Evolutionary conservation across 2,113 vertebrate genomes (phyloP).

Genomic region (Peromyscus polionotus): DNA sequence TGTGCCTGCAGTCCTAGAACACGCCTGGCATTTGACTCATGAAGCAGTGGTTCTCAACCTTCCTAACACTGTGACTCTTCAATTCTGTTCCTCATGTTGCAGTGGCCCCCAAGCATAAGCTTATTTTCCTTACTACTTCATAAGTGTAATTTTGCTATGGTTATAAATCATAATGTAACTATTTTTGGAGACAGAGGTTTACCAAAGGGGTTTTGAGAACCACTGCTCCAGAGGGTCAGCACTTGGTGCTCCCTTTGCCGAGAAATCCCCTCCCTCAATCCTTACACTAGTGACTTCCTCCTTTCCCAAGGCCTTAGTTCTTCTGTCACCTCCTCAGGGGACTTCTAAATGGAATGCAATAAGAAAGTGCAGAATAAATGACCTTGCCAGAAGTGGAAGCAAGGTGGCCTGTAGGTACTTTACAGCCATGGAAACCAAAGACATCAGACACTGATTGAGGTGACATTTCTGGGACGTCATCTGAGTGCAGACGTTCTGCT

Average conservation of each 20-base stretch:
- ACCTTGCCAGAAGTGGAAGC: neutral
- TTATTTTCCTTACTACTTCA: neutral
- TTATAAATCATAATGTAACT: neutral
- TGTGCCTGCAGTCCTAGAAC: neutral
- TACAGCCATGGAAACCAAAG: neutral
- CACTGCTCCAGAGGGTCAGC: neutral
- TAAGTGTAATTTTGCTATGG: neutral
- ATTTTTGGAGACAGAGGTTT: neutral
- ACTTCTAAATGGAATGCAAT: neutral
- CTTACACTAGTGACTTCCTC: neutral
- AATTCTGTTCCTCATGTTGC: neutral
- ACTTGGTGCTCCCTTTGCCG: neutral
- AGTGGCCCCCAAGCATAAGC: neutral
- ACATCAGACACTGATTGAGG: neutral
- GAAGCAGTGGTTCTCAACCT: neutral
- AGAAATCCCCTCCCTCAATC: neutral
- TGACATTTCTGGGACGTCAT: neutral
- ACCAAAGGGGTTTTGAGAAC: neutral
- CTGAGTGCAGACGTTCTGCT: neutral
- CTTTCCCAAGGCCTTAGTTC: neutral
- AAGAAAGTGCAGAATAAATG: conserved; percentile 28
- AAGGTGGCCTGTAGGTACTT: neutral
- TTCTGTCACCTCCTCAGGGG: neutral
- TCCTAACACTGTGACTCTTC: neutral
- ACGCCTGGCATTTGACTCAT: neutral